Percentiles rank a stretch among this genome's conserved stretches.
phyloP scores from a whole-genome alignment of 2,797 vertebrate species.

The Parauchenoglanis ngamensis region DNA sequence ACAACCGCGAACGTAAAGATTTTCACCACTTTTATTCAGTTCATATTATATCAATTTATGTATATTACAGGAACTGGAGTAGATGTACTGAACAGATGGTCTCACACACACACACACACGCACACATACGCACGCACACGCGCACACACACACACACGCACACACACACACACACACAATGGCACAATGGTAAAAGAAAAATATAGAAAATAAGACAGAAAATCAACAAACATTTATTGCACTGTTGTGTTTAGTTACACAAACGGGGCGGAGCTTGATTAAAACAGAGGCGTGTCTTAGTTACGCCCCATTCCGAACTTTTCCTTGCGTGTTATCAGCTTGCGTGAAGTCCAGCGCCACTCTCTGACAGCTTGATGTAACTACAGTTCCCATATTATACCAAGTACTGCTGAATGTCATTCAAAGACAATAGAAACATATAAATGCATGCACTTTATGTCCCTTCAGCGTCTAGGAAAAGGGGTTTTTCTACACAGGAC shows the following conservation, averaged over 20 bases:
- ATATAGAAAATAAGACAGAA: not conserved
- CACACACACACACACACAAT: not conserved
- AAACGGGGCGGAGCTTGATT: not conserved
- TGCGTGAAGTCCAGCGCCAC: too few species aligned
- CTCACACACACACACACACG: not conserved
- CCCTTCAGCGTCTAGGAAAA: not conserved
- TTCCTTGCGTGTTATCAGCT: too few species aligned
- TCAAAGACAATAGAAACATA: not conserved
- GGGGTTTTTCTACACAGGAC: not conserved
- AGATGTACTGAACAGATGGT: constrained; percentile 22
- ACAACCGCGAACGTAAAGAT: not conserved
- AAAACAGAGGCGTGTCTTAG: not conserved
- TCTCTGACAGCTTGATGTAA: not conserved
- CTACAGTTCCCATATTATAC: not conserved
- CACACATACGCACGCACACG: not conserved
- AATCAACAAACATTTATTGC: not conserved
- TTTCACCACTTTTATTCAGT: not conserved
- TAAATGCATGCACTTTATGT: not conserved
- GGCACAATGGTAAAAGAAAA: not conserved
- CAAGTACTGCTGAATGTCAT: not conserved
- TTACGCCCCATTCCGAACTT: not conserved
- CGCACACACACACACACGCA: not conserved
- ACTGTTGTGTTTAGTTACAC: not conserved
- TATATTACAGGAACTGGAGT: not conserved
- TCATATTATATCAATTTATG: not conserved